Conservation (phyloP, 2,113 vertebrate genomes). For the Phycodurus eques region DNA sequence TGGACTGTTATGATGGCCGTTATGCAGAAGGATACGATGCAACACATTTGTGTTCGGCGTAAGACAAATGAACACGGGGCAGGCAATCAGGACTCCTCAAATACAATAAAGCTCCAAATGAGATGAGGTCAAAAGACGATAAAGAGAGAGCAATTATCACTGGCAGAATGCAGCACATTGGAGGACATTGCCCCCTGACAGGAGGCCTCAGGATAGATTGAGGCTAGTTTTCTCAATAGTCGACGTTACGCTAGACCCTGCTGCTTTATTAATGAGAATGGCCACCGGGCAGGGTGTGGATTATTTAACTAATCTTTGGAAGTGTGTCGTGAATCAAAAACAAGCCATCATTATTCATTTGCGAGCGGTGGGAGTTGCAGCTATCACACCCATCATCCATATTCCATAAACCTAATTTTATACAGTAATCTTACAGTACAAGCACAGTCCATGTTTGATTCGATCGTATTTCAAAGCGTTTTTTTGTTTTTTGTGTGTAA, state of each 20-base stretch:
- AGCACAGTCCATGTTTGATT: neutral
- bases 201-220: conserved; percentile 25
- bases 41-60: conserved; percentile 19
- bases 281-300: conserved; percentile 24
- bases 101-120: conserved; percentile 50
- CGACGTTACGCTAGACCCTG: conserved; percentile 12
- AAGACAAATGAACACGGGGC: conserved; percentile 47
- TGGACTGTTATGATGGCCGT: conserved; percentile 52
- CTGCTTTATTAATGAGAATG: conserved; percentile 30
- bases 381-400: neutral
- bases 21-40: conserved; percentile 48
- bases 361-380: neutral
- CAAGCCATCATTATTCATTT: conserved; percentile 18
- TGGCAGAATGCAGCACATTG: conserved; percentile 35
- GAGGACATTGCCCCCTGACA: conserved; percentile 35
- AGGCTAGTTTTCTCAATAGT: conserved; percentile 32
- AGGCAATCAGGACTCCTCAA: conserved; percentile 42
- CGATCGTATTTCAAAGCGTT: neutral
- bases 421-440: neutral
- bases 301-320: conserved; percentile 32
- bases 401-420: neutral
- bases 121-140: conserved; percentile 38
- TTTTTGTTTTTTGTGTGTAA: neutral
- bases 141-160: conserved; percentile 57
- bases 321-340: conserved; percentile 32